Base-by-base conservation (phyloP, 2,888 invertebrate species). In the Crematogaster levior region DNA sequence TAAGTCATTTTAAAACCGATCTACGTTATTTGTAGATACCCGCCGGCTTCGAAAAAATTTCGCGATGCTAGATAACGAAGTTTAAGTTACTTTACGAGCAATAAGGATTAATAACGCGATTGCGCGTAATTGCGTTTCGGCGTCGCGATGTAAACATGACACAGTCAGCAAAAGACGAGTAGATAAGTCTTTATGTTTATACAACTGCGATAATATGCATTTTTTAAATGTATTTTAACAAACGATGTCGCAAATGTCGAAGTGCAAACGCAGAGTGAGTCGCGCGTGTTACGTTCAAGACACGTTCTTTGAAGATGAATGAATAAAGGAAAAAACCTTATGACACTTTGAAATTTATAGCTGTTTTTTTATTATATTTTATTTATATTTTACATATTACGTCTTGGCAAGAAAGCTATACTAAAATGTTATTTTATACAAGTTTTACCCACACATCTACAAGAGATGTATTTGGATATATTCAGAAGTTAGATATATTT, bases 31-130 rank as follows among this genome's bases (percentile, higher is more conserved):
- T 43, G 70, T 51, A 24, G 34, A 61, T 21, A 53, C 12, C 7
- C 12, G 30, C 21, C n/a, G 40, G 24, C 40, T 40, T 74, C 68
- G 48, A 27, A 74, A 65, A 53, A 77, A 56, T 51, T 18, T 74
- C 58, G 30, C 37, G 56, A 15, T 10, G 24, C 24, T 53, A 70
- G 73, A 70, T 77, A 77, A 72, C 40, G 40, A 40, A 68, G 65
- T 73, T 73, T 40, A 40, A 24, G 21, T 63, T 24, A 9, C n/a
- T 61, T 43, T 1, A 40, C 37, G 27, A 68, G 15, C 74, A 40
- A 34, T n/a, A 24, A 63, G 27, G 34, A 66, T 66, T 37, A 74
- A 65, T 74, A 74, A 65, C 73, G 68, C 66, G 43, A 66, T 74
- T 66, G 73, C 48, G 70, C 51, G n/a, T 48, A 66, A 68, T 75